Evolutionary conservation across 1,140 invertebrate species (phyloP).

Genomic region (Temnothorax nylanderi): DNA sequence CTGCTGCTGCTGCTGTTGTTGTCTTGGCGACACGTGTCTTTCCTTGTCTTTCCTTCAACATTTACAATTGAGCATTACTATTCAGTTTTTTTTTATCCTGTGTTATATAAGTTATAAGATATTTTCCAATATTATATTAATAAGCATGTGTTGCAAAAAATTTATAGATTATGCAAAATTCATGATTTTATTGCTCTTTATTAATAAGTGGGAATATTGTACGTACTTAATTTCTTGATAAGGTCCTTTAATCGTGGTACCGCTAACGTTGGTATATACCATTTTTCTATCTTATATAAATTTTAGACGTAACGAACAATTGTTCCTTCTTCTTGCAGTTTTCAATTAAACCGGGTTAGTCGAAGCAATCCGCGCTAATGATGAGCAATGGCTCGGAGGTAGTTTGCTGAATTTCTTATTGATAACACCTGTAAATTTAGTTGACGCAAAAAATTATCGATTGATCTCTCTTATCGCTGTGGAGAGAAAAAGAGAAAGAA

Average conservation of each 20-base stretch:
- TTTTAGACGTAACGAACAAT: not conserved
- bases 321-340: constrained; percentile 13
- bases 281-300: constrained; percentile 62
- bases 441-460: constrained; percentile 23
- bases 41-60: constrained; percentile 83
- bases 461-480: not conserved
- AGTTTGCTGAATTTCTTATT: constrained; percentile 24
- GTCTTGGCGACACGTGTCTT: constrained; percentile 32
- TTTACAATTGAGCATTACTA: constrained; percentile 18
- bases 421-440: constrained; percentile 38
- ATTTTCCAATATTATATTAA: constrained; percentile 22
- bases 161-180: not conserved
- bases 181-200: not conserved
- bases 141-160: not conserved
- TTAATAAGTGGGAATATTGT: constrained; percentile 21
- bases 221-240: constrained; percentile 79
- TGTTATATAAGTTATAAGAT: not conserved
- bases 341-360: not conserved
- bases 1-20: constrained; percentile 75
- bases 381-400: constrained; percentile 64
- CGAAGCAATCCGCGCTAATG: constrained; percentile 47
- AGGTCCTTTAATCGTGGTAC: constrained; percentile 73
- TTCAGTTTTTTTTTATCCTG: not conserved
- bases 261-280: constrained; percentile 72
- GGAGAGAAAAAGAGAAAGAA: not conserved